A percentile compares a stretch with the other conserved stretches of the same genome.
Evolutionary conservation across 2,113 vertebrate species (phyloP).

Genomic region (Catharus bicknelli): DNA sequence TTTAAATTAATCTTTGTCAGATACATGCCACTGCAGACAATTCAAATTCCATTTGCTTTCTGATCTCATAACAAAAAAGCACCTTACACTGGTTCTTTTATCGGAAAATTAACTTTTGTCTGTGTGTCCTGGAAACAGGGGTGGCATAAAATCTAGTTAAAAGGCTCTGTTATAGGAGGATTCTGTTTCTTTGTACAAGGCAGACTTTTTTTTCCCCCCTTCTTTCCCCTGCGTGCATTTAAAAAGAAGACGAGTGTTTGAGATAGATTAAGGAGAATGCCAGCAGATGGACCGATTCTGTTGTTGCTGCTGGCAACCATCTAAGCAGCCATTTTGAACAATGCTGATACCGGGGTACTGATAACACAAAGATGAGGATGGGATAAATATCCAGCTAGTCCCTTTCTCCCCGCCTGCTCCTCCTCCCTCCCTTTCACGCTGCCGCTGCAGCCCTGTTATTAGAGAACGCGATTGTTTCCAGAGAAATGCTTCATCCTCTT

Average conservation of each 20-base stretch:
- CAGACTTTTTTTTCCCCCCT: neutral
- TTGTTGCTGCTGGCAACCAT: constrained; percentile 67
- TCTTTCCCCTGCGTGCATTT: constrained; percentile 47
- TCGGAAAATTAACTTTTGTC: constrained; percentile 70
- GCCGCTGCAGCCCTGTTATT: constrained; percentile 42
- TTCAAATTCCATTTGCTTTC: constrained; percentile 71
- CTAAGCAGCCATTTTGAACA: constrained; percentile 70
- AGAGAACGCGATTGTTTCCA: constrained; percentile 51
- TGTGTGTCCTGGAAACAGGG: constrained; percentile 61
- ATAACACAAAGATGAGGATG: constrained; percentile 63
- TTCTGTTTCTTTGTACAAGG: constrained; percentile 64
- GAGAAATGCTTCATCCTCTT: constrained; percentile 37
- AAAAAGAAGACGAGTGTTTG: constrained; percentile 66
- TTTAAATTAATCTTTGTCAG: constrained; percentile 75
- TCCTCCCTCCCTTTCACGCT: constrained; percentile 36
- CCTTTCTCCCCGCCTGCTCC: constrained; percentile 53
- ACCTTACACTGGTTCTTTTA: constrained; percentile 64
- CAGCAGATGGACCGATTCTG: constrained; percentile 70
- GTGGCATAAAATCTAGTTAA: constrained; percentile 66
- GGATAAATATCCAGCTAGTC: constrained; percentile 66
- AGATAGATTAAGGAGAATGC: constrained; percentile 72
- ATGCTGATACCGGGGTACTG: constrained; percentile 58
- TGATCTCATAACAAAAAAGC: constrained; percentile 70
- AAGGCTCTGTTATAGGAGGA: constrained; percentile 62
- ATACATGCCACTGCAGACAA: constrained; percentile 65